Conservation (phyloP, 2,888 invertebrate genomes). For the Isoperla grammatica region DNA sequence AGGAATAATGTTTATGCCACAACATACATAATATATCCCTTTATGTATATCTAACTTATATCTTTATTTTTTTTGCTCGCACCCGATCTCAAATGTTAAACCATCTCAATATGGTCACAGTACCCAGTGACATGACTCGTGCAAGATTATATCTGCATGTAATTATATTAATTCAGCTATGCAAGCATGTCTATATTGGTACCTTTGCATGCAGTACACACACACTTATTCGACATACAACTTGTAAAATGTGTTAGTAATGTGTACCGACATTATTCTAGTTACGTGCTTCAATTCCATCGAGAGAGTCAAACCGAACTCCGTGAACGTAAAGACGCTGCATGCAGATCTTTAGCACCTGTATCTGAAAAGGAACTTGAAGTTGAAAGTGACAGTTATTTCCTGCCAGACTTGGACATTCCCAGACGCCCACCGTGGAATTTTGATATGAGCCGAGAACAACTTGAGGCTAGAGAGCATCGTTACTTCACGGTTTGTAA, state of each 20-base stretch:
- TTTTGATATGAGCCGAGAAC: slow-evolving; percentile 62
- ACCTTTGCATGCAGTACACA: too few species aligned
- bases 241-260: neutral
- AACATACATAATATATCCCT: too few species aligned
- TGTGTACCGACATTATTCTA: slow-evolving; percentile 27
- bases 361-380: slow-evolving; percentile 60
- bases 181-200: too few species aligned
- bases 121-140: too few species aligned
- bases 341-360: slow-evolving; percentile 51
- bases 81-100: too few species aligned
- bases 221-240: too few species aligned
- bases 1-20: too few species aligned
- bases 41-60: too few species aligned
- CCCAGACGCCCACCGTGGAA: slow-evolving; percentile 86
- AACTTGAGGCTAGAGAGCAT: slow-evolving; percentile 73
- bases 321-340: slow-evolving; percentile 60
- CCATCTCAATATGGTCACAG: too few species aligned
- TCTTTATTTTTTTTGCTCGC: too few species aligned
- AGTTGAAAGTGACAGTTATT: slow-evolving; percentile 60
- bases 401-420: slow-evolving; percentile 63
- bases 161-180: too few species aligned
- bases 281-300: slow-evolving; percentile 77
- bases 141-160: too few species aligned
- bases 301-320: slow-evolving; percentile 73
- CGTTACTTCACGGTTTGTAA: slow-evolving; percentile 67